Evolutionary conservation across 2,113 vertebrate genomes (phyloP).

Genomic region (Megaptera novaeangliae): DNA sequence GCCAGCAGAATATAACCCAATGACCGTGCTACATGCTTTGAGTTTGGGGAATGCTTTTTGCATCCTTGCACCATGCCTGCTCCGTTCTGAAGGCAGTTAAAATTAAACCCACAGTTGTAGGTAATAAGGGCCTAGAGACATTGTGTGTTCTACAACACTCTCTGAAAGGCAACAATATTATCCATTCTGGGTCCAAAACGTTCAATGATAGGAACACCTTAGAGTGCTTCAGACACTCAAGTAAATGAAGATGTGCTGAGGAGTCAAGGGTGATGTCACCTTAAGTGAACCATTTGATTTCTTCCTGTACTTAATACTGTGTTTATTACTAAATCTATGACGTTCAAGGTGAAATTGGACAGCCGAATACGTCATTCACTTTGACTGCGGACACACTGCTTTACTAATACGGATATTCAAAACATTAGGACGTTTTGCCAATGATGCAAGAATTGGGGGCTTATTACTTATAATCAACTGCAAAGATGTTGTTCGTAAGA

Average conservation of each 20-base stretch:
- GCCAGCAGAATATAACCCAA: no score
- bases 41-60: background rate
- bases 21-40: background rate
- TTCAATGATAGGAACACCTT: background rate
- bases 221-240: no score
- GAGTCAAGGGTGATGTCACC: background rate
- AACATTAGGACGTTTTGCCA: background rate
- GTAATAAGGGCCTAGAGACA: background rate
- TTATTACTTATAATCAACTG: background rate
- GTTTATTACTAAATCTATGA: background rate
- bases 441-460: background rate
- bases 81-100: background rate
- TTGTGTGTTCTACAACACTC: rapidly evolving
- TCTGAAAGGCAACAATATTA: background rate
- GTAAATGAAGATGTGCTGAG: no score
- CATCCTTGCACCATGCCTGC: rapidly evolving
- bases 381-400: rapidly evolving
- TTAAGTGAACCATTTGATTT: background rate
- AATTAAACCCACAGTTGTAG: background rate
- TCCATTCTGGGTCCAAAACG: background rate
- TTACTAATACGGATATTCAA: background rate
- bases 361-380: background rate
- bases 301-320: background rate
- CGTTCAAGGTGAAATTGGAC: rapidly evolving
- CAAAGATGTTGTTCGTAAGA: background rate